phyloP scores from a whole-genome alignment of 2,888 invertebrate genomes.

The Cryptophagus acutangulus region DNA sequence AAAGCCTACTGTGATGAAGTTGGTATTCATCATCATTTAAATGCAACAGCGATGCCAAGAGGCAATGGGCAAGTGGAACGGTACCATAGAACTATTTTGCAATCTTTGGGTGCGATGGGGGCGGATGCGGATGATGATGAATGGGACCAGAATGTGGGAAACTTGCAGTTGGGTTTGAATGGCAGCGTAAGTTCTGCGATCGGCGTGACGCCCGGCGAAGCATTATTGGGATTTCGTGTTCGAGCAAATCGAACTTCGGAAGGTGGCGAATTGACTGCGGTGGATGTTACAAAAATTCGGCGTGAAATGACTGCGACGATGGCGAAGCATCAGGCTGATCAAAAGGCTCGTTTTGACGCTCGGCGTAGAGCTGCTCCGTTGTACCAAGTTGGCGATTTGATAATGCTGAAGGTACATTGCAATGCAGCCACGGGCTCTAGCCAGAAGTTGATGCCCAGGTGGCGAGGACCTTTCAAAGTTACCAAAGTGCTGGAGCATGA shows the following conservation, averaged over 20 bases:
- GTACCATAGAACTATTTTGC: constrained; percentile 16
- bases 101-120: constrained; percentile 22
- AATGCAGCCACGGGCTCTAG: constrained; percentile 11
- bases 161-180: constrained; percentile 24
- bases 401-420: constrained; percentile 7
- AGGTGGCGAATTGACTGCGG: no score
- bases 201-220: background rate
- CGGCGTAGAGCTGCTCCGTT: background rate
- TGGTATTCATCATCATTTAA: background rate
- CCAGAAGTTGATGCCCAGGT: constrained; percentile 13
- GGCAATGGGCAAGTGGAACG: constrained; percentile 37
- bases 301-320: background rate
- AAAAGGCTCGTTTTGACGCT: no score
- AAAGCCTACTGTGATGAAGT: constrained; percentile 6
- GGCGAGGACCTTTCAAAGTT: constrained; percentile 13
- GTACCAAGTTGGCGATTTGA: constrained; percentile 12
- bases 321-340: no score
- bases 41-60: constrained; percentile 17
- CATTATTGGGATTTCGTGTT: no score
- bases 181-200: constrained; percentile 8
- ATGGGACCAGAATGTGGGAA: constrained; percentile 27
- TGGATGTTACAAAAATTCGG: constrained; percentile 11
- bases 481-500: constrained; percentile 7
- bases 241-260: no score
- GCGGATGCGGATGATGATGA: constrained; percentile 20